A percentile compares a stretch with the other conserved stretches of the same genome.
phyloP scores from a whole-genome alignment of 2,888 invertebrate genomes.

The Drosophila neutralis region DNA sequence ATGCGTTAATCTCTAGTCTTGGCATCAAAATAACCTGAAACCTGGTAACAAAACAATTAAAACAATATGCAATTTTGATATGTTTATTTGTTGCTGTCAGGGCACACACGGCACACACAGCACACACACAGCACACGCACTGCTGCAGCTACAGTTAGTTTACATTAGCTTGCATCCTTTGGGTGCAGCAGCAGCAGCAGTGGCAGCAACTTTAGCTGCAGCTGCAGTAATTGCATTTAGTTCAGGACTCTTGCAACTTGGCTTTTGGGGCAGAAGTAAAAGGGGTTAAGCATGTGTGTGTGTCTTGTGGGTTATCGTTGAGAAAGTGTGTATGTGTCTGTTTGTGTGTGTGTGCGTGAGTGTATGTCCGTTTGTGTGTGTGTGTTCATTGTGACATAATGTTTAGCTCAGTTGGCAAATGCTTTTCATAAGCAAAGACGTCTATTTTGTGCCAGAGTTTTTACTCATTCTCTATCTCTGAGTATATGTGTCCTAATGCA shows the following conservation, averaged over 20 bases:
- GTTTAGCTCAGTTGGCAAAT: constrained; percentile 52
- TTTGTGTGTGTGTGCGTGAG: neutral
- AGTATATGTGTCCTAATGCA: neutral
- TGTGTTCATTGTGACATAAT: constrained; percentile 36
- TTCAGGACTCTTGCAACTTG: constrained; percentile 44
- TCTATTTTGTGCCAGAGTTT: constrained; percentile 14
- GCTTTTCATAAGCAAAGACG: constrained; percentile 38
- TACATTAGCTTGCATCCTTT: constrained; percentile 58
- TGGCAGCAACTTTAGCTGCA: constrained; percentile 40
- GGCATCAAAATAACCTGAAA: constrained; percentile 75
- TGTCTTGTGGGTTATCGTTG: constrained; percentile 7
- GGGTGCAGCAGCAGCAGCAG: constrained; percentile 21
- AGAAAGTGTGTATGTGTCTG: neutral
- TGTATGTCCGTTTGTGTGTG: constrained; percentile 2
- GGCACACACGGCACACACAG: neutral
- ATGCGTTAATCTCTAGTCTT: constrained; percentile 78
- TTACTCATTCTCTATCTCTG: neutral
- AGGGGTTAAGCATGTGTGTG: constrained; percentile 18
- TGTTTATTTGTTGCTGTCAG: constrained; percentile 72
- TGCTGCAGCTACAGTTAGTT: constrained; percentile 52
- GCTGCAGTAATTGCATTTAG: constrained; percentile 70
- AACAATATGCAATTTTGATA: constrained; percentile 80
- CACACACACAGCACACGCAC: neutral
- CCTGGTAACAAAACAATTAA: constrained; percentile 79
- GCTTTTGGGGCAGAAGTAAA: constrained; percentile 12